Conservation (phyloP, 2,113 vertebrate genomes). For the Urocynchramus pylzowi region DNA sequence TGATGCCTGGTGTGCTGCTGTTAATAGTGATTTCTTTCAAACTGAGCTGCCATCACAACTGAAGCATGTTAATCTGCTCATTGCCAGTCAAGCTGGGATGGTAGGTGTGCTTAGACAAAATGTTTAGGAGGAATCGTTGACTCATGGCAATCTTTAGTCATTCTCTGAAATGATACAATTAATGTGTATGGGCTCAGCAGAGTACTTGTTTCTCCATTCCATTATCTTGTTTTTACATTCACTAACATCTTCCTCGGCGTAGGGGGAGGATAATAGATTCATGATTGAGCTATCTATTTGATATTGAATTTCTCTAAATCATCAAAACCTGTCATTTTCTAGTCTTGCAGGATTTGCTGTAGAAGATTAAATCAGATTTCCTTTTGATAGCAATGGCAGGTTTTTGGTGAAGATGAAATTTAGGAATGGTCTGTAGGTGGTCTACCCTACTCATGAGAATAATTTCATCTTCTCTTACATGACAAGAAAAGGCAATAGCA, state of each 20-base stretch:
- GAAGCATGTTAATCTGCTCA: conserved; percentile 29
- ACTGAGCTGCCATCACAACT: background rate
- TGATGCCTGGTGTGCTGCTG: background rate
- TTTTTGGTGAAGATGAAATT: background rate
- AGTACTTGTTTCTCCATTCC: conserved; percentile 37
- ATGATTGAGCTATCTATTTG: conserved; percentile 17
- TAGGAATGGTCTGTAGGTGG: background rate
- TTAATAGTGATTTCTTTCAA: conserved; percentile 4
- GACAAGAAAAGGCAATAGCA: background rate
- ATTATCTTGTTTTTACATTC: conserved; percentile 38
- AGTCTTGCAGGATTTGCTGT: background rate
- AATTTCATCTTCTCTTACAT: background rate
- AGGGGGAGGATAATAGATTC: conserved; percentile 8
- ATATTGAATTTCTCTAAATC: conserved; percentile 13
- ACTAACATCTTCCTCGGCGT: background rate
- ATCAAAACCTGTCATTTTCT: conserved; percentile 11
- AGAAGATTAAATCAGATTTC: background rate
- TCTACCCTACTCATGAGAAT: background rate
- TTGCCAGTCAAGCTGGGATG: conserved; percentile 39
- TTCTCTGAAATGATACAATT: conserved; percentile 37
- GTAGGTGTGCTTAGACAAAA: conserved; percentile 61
- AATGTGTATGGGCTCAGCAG: conserved; percentile 1
- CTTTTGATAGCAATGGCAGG: background rate
- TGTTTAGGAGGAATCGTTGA: conserved; percentile 54
- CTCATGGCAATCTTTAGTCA: conserved; percentile 56